phyloP scores from a whole-genome alignment of 2,113 vertebrate genomes.

The Archocentrus centrarchus region DNA sequence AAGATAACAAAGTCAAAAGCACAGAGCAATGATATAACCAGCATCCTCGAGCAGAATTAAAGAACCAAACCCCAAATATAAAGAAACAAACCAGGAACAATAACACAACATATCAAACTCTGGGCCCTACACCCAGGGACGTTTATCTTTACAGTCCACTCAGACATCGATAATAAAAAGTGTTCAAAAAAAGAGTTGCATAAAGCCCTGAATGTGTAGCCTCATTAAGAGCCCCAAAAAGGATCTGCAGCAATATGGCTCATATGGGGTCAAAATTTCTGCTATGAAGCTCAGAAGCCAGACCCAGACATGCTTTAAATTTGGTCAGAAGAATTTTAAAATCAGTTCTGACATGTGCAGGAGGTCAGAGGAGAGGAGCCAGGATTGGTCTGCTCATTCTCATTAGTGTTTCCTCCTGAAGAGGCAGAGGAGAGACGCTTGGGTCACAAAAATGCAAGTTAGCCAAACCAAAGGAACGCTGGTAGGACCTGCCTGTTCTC shows the following conservation, averaged over 20 bases:
- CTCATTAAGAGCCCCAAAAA: neutral
- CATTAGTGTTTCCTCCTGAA: constrained; percentile 12
- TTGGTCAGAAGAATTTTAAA: neutral
- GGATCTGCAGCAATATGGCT: neutral
- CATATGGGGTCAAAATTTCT: neutral
- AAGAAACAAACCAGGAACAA: no score
- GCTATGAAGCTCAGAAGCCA: neutral
- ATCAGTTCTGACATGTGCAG: neutral
- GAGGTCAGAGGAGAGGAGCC: neutral
- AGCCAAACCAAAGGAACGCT: constrained; percentile 50
- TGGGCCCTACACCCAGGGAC: no score
- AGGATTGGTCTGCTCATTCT: neutral
- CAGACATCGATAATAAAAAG: no score
- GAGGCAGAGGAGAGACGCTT: constrained; percentile 11
- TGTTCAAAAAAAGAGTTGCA: neutral
- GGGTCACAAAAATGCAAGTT: constrained; percentile 24
- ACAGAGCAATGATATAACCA: no score
- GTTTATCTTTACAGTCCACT: no score
- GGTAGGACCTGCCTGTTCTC: constrained; percentile 22
- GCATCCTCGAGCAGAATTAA: no score
- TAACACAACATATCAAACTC: no score
- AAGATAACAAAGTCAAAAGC: no score
- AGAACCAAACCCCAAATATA: no score
- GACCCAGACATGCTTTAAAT: neutral
- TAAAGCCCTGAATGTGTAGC: neutral